Evolutionary conservation across 2,113 vertebrate genomes (phyloP), one percentile per base, ranked within the genome.

Genomic region (Ciconia maguari): DNA sequence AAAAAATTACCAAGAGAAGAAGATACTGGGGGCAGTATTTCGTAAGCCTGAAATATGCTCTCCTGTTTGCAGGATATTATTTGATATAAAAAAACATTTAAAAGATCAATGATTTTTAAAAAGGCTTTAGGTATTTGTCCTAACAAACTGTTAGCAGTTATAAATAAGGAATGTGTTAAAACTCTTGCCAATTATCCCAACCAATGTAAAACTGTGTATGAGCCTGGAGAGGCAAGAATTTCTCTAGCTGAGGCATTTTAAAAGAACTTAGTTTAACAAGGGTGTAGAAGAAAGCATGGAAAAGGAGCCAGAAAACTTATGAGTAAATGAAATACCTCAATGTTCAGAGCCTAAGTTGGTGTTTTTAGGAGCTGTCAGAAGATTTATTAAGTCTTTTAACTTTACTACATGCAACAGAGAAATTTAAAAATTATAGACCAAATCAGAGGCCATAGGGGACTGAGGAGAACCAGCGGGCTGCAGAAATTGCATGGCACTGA

Each of bases 361-460:
- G 89, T 95, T 97, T 96, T 96, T 94, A 97, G 95, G 93, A 96
- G 93, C 93, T 97, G 93, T 71, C 84, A 93, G 89, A 93, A 95
- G 96, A 94, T 97, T 97, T 97, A 97, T 97, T 97, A 96, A 97
- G 96, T 95, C 96, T 97, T 97, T 96, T 91, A 94, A 95, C 88
- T 97, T 94, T 95, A 91, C 82, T 94, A 75, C 89, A 83, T 86
- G 90, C 95, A 97, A 91, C 75, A 90, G 92, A 97, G 89, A 96
- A 97, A 93, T 95, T 78, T 89, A 48, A 85, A 94, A 93, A 89
- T 66, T 94, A 87, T 79, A 94, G 89, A 91, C 57, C 72, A 82
- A 92, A 95, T 75, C 83, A 89, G 91, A 83, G 90, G 87, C 87
- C 11, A 0, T 65, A 70, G 81, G 66, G 72, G 44, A 87, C 54